Evolutionary conservation across 2,888 invertebrate genomes (phyloP).

Genomic region (Oegoconia quadripuncta): DNA sequence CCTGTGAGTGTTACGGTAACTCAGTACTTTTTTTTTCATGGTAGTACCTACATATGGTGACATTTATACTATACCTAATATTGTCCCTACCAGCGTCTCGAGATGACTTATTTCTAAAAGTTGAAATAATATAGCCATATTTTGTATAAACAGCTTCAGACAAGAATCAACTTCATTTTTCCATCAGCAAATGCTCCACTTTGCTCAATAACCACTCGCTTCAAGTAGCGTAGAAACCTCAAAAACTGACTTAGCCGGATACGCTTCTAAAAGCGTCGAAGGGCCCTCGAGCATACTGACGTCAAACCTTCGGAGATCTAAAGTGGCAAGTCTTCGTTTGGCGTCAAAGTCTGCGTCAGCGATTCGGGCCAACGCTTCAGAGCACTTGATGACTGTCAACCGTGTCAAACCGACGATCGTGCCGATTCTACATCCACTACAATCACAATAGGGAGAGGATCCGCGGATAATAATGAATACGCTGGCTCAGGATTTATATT

Average conservation of each 20-base stretch:
- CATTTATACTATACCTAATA: too few relatives aligned
- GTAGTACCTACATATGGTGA: too few relatives aligned
- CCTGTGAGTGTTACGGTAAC: too few relatives aligned
- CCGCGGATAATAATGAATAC: too few relatives aligned
- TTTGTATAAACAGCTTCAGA: too few relatives aligned
- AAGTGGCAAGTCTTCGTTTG: constrained; percentile 46
- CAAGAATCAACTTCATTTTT: background rate
- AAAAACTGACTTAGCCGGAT: constrained; percentile 52
- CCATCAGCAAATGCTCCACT: constrained; percentile 28
- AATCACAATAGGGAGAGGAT: background rate
- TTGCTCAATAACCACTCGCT: constrained; percentile 50
- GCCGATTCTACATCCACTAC: background rate
- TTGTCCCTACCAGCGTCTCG: too few relatives aligned
- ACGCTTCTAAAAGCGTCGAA: constrained; percentile 36
- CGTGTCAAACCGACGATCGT: constrained; percentile 22
- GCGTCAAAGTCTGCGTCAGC: constrained; percentile 61
- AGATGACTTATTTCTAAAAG: too few relatives aligned
- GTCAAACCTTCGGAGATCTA: constrained; percentile 48
- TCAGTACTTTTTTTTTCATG: too few relatives aligned
- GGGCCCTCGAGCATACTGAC: constrained; percentile 42
- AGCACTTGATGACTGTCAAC: constrained; percentile 46
- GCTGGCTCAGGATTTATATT: too few relatives aligned
- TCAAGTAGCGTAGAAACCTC: constrained; percentile 29
- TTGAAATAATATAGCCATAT: too few relatives aligned
- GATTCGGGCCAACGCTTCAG: constrained; percentile 38